Evolutionary conservation across 2,113 vertebrate genomes (phyloP), one percentile per base, ranked within the genome.

Genomic region (Proteles cristata): DNA sequence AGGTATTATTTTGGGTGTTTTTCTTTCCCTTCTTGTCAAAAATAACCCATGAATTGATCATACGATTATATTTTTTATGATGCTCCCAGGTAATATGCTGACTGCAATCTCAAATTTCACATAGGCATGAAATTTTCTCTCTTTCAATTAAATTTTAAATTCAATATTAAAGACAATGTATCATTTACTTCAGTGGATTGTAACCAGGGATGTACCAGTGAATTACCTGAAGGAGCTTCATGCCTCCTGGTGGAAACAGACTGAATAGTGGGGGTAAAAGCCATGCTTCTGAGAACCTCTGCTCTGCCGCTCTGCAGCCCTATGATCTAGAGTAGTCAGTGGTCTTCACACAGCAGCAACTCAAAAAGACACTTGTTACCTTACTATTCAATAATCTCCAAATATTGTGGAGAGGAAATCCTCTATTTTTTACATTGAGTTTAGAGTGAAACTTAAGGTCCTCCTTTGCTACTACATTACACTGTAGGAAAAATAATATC

Each of bases 81-180:
- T 76, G 28, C 2, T 87, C 58, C 35, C 66, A 58, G 12, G 31
- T 82, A 82, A 90, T 17, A 87, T 31, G 55, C 31, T 82, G 23
- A 76, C 71, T 95, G 5, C 81, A 53, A 90, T 87, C 33, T 76
- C 81, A 95, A 87, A 35, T 69, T 90, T 82, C 16, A 11, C 45
- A 77, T 2, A 93, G 53, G 35, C 23, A 92, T n/a, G 43, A 77
- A 58, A 73, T 35, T 80, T 31, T 39, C 53, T 50, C 31, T 73
- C 73, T 74, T 79, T 76, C 12, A 50, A 39, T 93, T 89, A 33
- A 43, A 76, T 71, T 90, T 93, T 65, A 79, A 87, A 93, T 76
- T 93, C 65, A 93, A 21, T 69, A 81, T 81, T 93, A 43, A 90
- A 93, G 43, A 74, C 39, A 87, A 82, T 43, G 0, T 61, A n/a